Percentiles rank a stretch among this genome's conserved stretches.
Evolutionary conservation across 2,888 invertebrate species (phyloP).

Genomic region (Blomia tropicalis): DNA sequence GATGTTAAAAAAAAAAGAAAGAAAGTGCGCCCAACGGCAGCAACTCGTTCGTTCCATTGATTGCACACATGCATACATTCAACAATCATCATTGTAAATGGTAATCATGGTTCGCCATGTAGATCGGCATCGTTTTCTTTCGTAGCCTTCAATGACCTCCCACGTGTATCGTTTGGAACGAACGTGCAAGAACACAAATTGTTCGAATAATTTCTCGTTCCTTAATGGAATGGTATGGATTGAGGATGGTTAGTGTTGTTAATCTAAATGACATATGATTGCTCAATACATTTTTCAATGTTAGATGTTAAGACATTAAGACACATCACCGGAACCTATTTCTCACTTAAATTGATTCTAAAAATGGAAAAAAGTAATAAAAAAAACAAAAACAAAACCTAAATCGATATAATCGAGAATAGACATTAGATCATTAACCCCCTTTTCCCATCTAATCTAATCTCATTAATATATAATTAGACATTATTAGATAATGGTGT

Average conservation of each 20-base stretch:
- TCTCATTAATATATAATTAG: neutral
- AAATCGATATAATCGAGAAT: neutral
- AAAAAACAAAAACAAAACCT: neutral
- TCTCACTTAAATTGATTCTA: too few relatives aligned
- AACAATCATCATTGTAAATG: neutral
- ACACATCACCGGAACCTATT: too few relatives aligned
- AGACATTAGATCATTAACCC: neutral
- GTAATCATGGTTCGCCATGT: neutral
- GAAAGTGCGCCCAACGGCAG: neutral
- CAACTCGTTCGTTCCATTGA: neutral
- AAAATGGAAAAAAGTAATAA: neutral
- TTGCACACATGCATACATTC: neutral
- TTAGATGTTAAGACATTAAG: too few relatives aligned
- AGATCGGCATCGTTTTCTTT: neutral
- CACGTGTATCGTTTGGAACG: slow-evolving; percentile 3
- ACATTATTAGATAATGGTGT: neutral
- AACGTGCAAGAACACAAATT: too few relatives aligned
- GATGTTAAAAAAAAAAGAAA: neutral
- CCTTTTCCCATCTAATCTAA: neutral
- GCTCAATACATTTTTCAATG: too few relatives aligned
- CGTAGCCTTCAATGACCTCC: slow-evolving; percentile 2
- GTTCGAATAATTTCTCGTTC: too few relatives aligned
- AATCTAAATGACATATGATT: too few relatives aligned
- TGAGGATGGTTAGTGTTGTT: too few relatives aligned
- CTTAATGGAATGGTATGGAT: too few relatives aligned